Conservation (phyloP, 2,113 vertebrate genomes). For the Ophiodon elongatus region DNA sequence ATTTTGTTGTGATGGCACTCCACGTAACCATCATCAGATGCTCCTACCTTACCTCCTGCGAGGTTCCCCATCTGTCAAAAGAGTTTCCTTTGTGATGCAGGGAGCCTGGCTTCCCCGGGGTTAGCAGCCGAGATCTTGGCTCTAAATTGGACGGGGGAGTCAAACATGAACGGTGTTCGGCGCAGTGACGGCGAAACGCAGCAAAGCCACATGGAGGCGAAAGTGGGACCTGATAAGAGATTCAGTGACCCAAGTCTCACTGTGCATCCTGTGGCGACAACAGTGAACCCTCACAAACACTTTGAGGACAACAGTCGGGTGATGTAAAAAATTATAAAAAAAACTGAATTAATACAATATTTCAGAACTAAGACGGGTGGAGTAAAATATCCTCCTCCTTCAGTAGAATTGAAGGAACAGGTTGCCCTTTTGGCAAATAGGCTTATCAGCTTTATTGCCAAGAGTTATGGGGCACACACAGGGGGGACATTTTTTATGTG, state of each 20-base stretch:
- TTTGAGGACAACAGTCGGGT: background rate
- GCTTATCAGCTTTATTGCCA: background rate
- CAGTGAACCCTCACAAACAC: background rate
- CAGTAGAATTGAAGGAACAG: background rate
- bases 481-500: too few relatives aligned
- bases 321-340: background rate
- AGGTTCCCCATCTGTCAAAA: conserved; percentile 23
- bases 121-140: conserved; percentile 2
- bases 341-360: background rate
- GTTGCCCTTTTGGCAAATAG: background rate
- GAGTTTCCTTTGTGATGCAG: background rate
- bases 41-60: background rate
- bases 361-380: background rate
- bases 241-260: background rate
- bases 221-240: background rate
- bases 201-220: background rate
- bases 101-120: background rate
- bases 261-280: background rate
- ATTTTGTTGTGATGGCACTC: background rate
- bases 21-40: background rate
- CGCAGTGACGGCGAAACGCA: too few relatives aligned
- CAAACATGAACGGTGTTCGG: background rate
- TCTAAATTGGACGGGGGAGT: background rate
- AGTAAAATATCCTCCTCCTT: background rate
- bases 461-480: background rate